These are phyloP conservation scores for Melanotaenia duboulayi DNA, from an alignment of 2,113 vertebrate genomes.

Conservation along the genomic window DNA sequence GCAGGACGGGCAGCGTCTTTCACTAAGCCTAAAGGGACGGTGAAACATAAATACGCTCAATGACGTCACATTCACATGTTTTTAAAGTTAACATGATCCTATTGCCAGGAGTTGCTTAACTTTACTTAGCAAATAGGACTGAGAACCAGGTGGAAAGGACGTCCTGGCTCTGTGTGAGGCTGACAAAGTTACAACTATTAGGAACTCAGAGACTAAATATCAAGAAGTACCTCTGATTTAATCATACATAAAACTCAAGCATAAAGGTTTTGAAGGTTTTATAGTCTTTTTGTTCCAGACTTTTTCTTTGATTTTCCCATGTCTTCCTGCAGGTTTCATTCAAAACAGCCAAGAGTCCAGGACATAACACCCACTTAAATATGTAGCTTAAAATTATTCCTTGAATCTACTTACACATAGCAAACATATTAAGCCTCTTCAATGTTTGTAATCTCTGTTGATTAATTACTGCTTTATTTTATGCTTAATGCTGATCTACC, in stretches of 20 bases:
- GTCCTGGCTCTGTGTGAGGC: neutral
- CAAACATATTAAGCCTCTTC: neutral
- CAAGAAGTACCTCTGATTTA: neutral
- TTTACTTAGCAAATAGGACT: neutral
- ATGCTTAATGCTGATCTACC: neutral
- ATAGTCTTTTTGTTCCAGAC: conserved; percentile 3
- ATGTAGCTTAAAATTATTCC: neutral
- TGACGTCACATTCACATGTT: neutral
- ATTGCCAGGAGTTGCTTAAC: neutral
- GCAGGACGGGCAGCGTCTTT: conserved; percentile 96
- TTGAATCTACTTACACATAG: neutral
- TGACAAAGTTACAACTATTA: neutral
- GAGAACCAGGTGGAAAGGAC: neutral
- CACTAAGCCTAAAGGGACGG: conserved; percentile 86
- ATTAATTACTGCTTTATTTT: neutral
- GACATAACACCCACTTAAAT: neutral
- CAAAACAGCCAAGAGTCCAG: conserved; percentile 6
- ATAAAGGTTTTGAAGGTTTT: neutral
- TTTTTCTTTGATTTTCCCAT: conserved; percentile 8
- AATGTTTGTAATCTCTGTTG: neutral
- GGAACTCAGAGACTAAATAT: neutral
- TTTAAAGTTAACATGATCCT: neutral
- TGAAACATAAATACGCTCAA: conserved; percentile 3
- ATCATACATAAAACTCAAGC: neutral
- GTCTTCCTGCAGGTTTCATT: conserved; percentile 8